Conservation (phyloP, 2,797 vertebrate species). For the Leptodactylus fallax region DNA sequence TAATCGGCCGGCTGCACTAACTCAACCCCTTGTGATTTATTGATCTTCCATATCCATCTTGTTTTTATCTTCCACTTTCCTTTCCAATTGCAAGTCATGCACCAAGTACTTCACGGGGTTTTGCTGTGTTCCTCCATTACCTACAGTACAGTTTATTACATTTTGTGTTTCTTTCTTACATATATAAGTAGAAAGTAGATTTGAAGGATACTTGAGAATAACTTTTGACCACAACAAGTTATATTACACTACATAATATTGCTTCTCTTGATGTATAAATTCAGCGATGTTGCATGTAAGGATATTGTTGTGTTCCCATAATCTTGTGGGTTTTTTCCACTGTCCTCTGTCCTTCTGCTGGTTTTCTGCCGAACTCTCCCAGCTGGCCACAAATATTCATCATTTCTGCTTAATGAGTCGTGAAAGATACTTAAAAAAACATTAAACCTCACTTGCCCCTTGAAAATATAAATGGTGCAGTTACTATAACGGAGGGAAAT, state of each 20-base stretch:
- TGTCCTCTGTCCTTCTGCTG: neutral
- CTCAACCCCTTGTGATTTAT: conserved; percentile 35
- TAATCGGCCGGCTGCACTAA: conserved; percentile 3
- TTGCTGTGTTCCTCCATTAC: neutral
- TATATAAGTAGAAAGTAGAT: neutral
- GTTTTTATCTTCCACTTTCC: neutral
- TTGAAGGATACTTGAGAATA: neutral
- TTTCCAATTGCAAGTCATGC: neutral
- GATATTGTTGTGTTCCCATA: neutral
- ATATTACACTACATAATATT: neutral
- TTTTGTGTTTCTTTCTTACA: neutral
- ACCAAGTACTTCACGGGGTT: neutral
- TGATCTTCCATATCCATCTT: neutral
- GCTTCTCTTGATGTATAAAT: neutral
- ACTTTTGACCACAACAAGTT: neutral
- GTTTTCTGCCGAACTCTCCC: neutral
- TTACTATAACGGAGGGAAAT: neutral
- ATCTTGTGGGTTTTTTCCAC: neutral
- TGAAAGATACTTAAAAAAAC: conserved; percentile 80
- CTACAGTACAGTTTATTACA: neutral
- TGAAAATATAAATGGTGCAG: neutral
- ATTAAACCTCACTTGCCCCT: conserved; percentile 73
- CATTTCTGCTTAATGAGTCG: conserved; percentile 73
- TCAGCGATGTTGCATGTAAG: neutral
- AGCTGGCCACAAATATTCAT: conserved; percentile 47